Evolutionary conservation across 2,888 invertebrate species (phyloP).

Genomic region (Drosophila greeni): DNA sequence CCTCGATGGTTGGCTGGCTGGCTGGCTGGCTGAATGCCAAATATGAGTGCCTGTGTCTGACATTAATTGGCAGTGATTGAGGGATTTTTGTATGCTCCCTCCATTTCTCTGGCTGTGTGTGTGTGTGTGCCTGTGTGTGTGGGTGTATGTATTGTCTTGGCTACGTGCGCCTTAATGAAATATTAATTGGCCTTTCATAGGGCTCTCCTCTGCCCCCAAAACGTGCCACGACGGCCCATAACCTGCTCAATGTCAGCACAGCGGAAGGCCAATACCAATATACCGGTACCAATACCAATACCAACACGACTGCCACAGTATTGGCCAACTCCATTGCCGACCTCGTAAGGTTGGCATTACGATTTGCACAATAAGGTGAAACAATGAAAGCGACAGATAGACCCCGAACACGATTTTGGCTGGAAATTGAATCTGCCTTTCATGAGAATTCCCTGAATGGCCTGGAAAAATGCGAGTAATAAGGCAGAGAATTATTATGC

Average conservation of each 20-base stretch:
- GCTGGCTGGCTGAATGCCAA: conserved; percentile 53
- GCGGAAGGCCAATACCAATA: conserved; percentile 41
- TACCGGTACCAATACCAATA: conserved; percentile 9
- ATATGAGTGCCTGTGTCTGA: conserved; percentile 73
- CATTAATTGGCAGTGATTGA: conserved; percentile 74
- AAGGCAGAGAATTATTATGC: conserved; percentile 10
- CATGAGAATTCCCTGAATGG: neutral
- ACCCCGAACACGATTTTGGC: conserved; percentile 25
- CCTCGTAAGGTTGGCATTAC: conserved; percentile 28
- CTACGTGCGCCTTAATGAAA: conserved; percentile 72
- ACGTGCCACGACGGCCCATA: conserved; percentile 65
- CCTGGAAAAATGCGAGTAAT: neutral
- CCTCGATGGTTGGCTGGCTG: conserved; percentile 39
- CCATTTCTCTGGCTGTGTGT: conserved; percentile 15
- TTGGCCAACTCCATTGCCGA: neutral
- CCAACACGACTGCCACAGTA: conserved; percentile 7
- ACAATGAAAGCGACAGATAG: conserved; percentile 34
- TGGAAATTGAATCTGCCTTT: conserved; percentile 37
- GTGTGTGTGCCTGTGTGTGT: conserved; percentile 10
- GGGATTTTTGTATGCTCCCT: conserved; percentile 65
- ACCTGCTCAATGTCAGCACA: conserved; percentile 53
- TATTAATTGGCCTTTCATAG: conserved; percentile 71
- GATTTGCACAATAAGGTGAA: conserved; percentile 39
- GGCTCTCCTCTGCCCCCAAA: conserved; percentile 42
- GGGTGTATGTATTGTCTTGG: conserved; percentile 46